A percentile compares a stretch with the other conserved stretches of the same genome.
These are phyloP conservation scores for Eospalax fontanierii DNA, from an alignment of 2,797 vertebrate species.

Conservation along the genomic window DNA sequence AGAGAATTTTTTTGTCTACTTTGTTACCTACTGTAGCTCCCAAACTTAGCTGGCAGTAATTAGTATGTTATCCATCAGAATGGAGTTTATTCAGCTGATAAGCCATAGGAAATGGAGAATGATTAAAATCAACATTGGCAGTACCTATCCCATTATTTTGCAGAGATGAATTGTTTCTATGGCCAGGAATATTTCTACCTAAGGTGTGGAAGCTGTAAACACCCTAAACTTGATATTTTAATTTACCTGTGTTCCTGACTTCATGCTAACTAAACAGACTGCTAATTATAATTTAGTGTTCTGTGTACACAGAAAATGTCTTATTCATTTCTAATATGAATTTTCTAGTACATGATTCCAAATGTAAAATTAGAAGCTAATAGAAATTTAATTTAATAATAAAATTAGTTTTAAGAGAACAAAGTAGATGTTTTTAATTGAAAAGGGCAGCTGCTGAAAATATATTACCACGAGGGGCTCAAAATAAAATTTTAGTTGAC, in stretches of 20 bases:
- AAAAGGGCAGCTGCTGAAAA: background rate
- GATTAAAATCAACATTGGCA: background rate
- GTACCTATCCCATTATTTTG: background rate
- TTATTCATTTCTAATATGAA: slow-evolving; percentile 25
- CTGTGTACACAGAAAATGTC: background rate
- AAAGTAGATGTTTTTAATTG: background rate
- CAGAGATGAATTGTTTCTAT: background rate
- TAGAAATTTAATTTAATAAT: background rate
- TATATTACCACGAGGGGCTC: background rate
- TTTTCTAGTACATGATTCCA: background rate
- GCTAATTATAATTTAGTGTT: slow-evolving; percentile 54
- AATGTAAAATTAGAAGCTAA: slow-evolving; percentile 36
- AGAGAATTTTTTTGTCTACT: background rate
- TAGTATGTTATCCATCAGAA: background rate
- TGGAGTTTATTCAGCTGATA: slow-evolving; percentile 8
- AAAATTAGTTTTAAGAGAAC: background rate
- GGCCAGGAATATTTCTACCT: slow-evolving; percentile 11
- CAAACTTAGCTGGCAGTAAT: background rate
- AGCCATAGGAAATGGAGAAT: background rate
- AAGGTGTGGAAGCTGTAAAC: background rate
- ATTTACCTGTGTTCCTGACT: slow-evolving; percentile 56
- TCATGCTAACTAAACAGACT: slow-evolving; percentile 35
- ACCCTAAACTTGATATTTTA: slow-evolving; percentile 41
- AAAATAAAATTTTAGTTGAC: background rate
- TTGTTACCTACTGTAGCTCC: background rate